A percentile compares a stretch with the other conserved stretches of the same genome.
Evolutionary conservation across 2,888 invertebrate genomes (phyloP).

Genomic region (Tachina grossa): DNA sequence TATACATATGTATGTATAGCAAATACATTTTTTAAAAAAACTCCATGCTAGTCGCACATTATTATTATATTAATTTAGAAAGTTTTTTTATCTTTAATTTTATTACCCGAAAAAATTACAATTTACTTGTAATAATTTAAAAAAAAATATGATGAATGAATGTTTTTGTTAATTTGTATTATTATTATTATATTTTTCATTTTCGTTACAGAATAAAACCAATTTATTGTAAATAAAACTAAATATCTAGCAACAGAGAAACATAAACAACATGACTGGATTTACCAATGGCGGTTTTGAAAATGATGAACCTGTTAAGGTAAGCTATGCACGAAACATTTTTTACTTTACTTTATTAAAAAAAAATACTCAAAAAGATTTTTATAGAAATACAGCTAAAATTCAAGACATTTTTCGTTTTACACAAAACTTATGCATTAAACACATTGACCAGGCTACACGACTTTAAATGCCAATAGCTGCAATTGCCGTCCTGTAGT

Average conservation of each 20-base stretch:
- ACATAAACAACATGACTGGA: constrained; percentile 79
- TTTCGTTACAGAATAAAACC: constrained; percentile 56
- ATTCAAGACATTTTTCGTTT: too few species aligned
- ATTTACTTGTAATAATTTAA: constrained; percentile 26
- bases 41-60: constrained; percentile 9
- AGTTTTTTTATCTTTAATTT: constrained; percentile 28
- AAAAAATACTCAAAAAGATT: too few species aligned
- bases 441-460: too few species aligned
- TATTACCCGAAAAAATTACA: background rate
- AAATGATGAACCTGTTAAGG: constrained; percentile 82
- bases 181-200: constrained; percentile 1
- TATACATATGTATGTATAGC: background rate
- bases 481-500: too few species aligned
- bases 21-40: constrained; percentile 1
- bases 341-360: too few species aligned
- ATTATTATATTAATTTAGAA: too few species aligned
- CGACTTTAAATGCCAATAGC: too few species aligned
- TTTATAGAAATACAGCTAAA: too few species aligned
- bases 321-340: constrained; percentile 72
- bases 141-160: constrained; percentile 14
- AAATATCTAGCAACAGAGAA: constrained; percentile 25
- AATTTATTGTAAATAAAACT: constrained; percentile 63
- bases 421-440: too few species aligned
- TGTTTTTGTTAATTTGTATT: constrained; percentile 6
- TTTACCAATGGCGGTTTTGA: constrained; percentile 81